phyloP scores from a whole-genome alignment of 2,797 vertebrate species.

The Microhierax caerulescens region DNA sequence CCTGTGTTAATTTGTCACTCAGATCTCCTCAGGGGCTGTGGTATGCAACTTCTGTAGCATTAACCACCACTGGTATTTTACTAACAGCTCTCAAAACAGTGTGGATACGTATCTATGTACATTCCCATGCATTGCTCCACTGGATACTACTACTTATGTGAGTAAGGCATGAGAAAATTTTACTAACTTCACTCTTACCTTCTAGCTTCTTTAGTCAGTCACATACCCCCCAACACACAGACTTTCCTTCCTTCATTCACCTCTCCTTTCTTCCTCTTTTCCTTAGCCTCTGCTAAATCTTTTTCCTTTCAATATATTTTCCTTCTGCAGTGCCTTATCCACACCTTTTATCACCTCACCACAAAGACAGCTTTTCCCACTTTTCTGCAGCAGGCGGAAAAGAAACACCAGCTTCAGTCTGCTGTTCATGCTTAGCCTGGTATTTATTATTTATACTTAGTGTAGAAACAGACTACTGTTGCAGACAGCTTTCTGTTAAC shows the following conservation, averaged over 20 bases:
- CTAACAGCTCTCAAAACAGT: neutral
- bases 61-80: neutral
- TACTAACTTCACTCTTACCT: neutral
- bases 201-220: neutral
- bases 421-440: neutral
- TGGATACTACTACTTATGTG: neutral
- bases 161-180: neutral
- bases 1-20: rapidly evolving
- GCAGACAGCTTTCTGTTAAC: neutral
- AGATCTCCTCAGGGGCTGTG: neutral
- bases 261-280: neutral
- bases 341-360: neutral
- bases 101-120: rapidly evolving
- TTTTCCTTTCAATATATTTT: neutral
- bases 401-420: neutral
- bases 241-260: neutral
- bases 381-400: neutral
- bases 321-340: neutral
- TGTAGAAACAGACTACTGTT: neutral
- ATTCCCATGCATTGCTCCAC: neutral
- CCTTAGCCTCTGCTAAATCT: neutral
- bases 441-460: neutral
- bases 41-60: neutral
- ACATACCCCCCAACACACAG: neutral
- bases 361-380: neutral